Base-by-base conservation (phyloP, 2,797 vertebrate genomes). In the Coranthus polyacanthus region DNA sequence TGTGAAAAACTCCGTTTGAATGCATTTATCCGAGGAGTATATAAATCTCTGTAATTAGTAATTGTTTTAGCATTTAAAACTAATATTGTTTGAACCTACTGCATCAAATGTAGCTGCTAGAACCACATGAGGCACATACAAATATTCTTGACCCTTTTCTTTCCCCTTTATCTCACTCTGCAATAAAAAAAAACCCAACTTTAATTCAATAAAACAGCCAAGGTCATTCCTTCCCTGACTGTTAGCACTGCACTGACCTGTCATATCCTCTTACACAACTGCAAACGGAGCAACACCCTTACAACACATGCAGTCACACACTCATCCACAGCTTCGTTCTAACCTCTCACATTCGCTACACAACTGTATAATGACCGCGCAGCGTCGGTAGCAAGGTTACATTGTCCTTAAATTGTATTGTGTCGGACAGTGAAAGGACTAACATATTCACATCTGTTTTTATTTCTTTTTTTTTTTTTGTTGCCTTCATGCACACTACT, bases 201-300 rank as follows among this genome's bases (percentile, higher is more conserved):
- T 65, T 71, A 82, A 85, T 81, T 79, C 37, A 81, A 72, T 85
- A 66, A 69, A 79, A 72, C 49, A 18, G 26, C 51, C 74, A 84
- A 81, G 87, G 83, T 83, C 62, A 12, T 24, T 56, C 46, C 53
- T 74, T 0, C 62, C 46, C 32, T 45, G 32, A 62, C 56, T 69
- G 50, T 38, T 41, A 55, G 65, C 45, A 6, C 54, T 36, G 20
- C 26, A 15, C 69, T 66, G 69, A 66, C 68, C 53, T 78, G 75
- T 78, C 68, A 63, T 41, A 59, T 70, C 68, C 63, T 45, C 69
- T 76, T 49, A 72, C 17, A 54, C 0, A 24, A 20, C 62, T 4
- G 13, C 17, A 61, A 13, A 41, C 6, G 51, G 0, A 56, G 16
- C 24, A 26, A n/a, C 42, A 37, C 62, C 3, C 22, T 9, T 10